phyloP scores from a whole-genome alignment of 2,797 vertebrate species.

The Chelidonichthys spinosus region DNA sequence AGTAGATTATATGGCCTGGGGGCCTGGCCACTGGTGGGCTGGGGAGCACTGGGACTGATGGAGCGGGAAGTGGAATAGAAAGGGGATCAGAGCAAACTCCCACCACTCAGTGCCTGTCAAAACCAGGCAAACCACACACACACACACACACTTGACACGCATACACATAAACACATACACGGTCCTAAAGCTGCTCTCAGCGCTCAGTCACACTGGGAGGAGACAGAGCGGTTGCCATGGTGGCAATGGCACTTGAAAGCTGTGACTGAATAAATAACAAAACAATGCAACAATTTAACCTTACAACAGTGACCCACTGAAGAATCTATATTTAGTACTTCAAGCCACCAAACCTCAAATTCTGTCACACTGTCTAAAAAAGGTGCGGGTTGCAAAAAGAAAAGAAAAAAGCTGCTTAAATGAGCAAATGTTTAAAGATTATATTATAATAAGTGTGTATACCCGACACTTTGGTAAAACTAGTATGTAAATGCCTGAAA shows the following conservation, averaged over 20 bases:
- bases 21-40: constrained; percentile 62
- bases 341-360: constrained; percentile 22
- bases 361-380: constrained; percentile 9
- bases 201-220: constrained; percentile 62
- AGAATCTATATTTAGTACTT: constrained; percentile 57
- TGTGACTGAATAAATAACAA: constrained; percentile 57
- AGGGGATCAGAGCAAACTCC: constrained; percentile 78
- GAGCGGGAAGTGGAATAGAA: constrained; percentile 73
- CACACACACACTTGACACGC: constrained; percentile 17
- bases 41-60: constrained; percentile 70
- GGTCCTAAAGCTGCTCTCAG: constrained; percentile 55
- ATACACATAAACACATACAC: constrained; percentile 35
- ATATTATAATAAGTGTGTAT: not conserved
- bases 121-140: constrained; percentile 63
- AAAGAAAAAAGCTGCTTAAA: not conserved
- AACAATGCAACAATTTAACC: constrained; percentile 61
- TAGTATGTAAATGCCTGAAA: not conserved
- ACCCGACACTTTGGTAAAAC: not conserved
- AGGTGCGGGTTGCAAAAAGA: not conserved
- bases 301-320: constrained; percentile 61
- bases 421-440: not conserved
- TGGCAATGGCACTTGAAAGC: constrained; percentile 66
- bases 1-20: constrained; percentile 80
- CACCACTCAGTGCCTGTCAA: constrained; percentile 74
- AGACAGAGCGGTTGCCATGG: constrained; percentile 70